Percentiles rank a stretch among this genome's conserved stretches.
Conservation (phyloP, 2,797 vertebrate species). For the Myiotriccus ornatus region DNA sequence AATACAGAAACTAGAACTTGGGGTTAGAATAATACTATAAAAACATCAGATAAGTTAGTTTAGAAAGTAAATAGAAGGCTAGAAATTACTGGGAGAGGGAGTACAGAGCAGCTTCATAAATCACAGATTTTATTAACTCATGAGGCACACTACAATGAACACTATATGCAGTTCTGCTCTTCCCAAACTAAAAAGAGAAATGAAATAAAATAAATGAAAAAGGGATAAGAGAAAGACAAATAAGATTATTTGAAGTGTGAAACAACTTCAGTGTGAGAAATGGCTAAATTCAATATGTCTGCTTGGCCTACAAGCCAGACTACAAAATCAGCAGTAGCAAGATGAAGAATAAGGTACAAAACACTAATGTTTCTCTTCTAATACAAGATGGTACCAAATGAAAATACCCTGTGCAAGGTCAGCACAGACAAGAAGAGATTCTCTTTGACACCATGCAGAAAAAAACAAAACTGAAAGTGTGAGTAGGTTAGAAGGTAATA, state of each 20-base stretch:
- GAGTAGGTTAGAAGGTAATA: neutral
- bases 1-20: constrained; percentile 1
- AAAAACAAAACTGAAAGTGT: neutral
- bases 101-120: constrained; percentile 26
- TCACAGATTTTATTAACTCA: constrained; percentile 12
- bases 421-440: neutral
- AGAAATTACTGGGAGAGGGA: constrained; percentile 21
- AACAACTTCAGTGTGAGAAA: neutral
- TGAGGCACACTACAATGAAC: neutral
- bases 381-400: neutral
- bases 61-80: constrained; percentile 8
- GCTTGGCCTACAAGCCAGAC: neutral
- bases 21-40: constrained; percentile 48
- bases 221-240: neutral
- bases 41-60: constrained; percentile 35
- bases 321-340: neutral
- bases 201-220: neutral
- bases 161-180: neutral
- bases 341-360: neutral
- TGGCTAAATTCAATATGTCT: neutral
- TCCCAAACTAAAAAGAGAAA: neutral
- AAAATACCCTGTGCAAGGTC: neutral
- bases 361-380: neutral
- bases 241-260: neutral
- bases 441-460: neutral